These are phyloP conservation scores for Myotis myotis DNA, from an alignment of 2,797 vertebrate genomes.

Conservation along the genomic window DNA sequence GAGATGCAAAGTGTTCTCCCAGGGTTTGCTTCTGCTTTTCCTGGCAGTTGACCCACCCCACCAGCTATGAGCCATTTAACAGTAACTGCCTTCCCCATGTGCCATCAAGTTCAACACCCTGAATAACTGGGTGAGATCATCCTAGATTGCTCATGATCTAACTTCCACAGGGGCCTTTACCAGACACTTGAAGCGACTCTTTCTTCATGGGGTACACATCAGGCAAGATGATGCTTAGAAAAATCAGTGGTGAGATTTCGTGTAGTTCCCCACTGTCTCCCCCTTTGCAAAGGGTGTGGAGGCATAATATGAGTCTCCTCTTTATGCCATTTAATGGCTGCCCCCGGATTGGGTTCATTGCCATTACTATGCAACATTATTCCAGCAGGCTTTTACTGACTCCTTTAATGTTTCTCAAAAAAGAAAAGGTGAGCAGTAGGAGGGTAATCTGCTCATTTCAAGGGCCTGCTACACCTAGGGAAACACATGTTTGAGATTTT, in stretches of 20 bases:
- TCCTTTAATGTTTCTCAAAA: not conserved
- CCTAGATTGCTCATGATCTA: not conserved
- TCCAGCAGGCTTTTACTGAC: not conserved
- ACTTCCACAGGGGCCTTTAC: not conserved
- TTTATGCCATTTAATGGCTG: not conserved
- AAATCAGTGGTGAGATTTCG: not conserved
- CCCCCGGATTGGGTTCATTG: not conserved
- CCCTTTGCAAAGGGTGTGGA: not conserved
- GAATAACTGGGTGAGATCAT: slow-evolving; percentile 46
- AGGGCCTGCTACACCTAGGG: not conserved
- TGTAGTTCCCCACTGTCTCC: not conserved
- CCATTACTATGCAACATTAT: not conserved
- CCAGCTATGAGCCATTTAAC: slow-evolving; percentile 6
- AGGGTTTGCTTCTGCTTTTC: slow-evolving; percentile 49
- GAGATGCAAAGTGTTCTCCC: slow-evolving; percentile 35
- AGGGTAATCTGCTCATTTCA: not conserved
- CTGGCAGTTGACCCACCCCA: slow-evolving; percentile 30
- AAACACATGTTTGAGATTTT: not conserved
- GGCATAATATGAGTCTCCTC: not conserved
- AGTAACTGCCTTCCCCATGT: not conserved
- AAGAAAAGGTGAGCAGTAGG: not conserved
- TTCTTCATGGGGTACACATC: not conserved
- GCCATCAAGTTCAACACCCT: slow-evolving; percentile 42
- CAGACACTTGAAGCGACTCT: not conserved
- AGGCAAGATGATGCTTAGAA: not conserved